phyloP scores from a whole-genome alignment of 2,888 invertebrate species.

The Fissipunctia ypsillon region DNA sequence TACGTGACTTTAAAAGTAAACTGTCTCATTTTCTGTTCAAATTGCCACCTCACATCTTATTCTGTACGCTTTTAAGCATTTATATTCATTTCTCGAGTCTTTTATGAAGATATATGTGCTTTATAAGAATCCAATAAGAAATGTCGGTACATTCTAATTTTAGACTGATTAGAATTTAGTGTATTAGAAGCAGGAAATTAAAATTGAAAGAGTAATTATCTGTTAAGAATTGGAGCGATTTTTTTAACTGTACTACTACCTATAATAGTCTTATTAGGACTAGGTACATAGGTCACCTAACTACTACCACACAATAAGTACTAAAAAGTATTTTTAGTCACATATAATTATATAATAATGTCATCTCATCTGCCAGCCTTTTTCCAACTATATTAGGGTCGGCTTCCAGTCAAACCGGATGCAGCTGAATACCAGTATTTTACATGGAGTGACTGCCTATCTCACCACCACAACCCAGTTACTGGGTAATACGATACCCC shows the following conservation, averaged over 20 bases:
- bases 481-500: too few relatives aligned
- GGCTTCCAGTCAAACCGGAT: too few relatives aligned
- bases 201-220: conserved; percentile 4
- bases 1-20: conserved; percentile 87
- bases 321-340: too few relatives aligned
- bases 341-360: too few relatives aligned
- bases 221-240: neutral
- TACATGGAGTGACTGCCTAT: too few relatives aligned
- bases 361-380: too few relatives aligned
- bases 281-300: neutral
- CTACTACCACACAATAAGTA: neutral
- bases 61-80: conserved; percentile 81
- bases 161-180: conserved; percentile 68
- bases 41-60: conserved; percentile 87
- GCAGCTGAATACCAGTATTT: too few relatives aligned
- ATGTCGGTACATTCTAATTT: conserved; percentile 70
- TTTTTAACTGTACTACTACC: neutral
- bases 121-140: conserved; percentile 79
- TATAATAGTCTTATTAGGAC: neutral
- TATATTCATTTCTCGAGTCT: conserved; percentile 84
- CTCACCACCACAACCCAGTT: too few relatives aligned
- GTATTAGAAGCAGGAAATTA: conserved; percentile 40
- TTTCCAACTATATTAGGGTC: too few relatives aligned
- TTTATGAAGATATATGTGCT: conserved; percentile 84
- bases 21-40: conserved; percentile 86